A percentile compares a stretch with the other conserved stretches of the same genome.
phyloP scores from a whole-genome alignment of 2,113 vertebrate species.

The Ptychochromis oligacanthus region DNA sequence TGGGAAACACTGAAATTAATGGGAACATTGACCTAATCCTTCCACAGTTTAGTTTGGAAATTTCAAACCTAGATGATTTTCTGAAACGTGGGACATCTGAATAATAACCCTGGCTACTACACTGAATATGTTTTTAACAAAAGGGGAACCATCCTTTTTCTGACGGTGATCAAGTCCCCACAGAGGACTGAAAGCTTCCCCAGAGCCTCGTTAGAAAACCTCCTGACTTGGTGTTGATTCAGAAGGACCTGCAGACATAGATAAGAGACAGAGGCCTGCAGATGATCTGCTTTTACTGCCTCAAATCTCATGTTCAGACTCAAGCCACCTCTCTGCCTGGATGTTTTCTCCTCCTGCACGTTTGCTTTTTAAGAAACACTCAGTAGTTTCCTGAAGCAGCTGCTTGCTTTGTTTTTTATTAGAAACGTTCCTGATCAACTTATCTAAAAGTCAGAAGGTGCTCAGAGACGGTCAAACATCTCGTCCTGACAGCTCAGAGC shows the following conservation, averaged over 20 bases:
- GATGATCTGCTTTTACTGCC: background rate
- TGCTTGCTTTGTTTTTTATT: too few relatives aligned
- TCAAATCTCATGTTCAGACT: background rate
- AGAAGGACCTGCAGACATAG: too few relatives aligned
- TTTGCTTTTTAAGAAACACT: too few relatives aligned
- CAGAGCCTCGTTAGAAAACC: background rate
- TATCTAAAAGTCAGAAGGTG: too few relatives aligned
- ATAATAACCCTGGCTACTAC: background rate
- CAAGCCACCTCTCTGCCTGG: background rate
- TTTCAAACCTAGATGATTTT: background rate
- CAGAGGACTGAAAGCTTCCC: background rate
- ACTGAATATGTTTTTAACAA: background rate
- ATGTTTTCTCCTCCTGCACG: too few relatives aligned
- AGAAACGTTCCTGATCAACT: too few relatives aligned
- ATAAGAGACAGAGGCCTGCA: too few relatives aligned
- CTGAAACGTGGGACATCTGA: background rate
- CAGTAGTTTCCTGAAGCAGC: too few relatives aligned
- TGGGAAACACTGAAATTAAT: background rate
- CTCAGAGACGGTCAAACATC: too few relatives aligned
- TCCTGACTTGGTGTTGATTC: background rate
- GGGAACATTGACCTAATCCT: background rate
- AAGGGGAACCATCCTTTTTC: background rate
- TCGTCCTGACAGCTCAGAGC: too few relatives aligned
- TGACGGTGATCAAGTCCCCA: background rate
- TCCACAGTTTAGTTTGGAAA: background rate